These are phyloP conservation scores for Bungarus multicinctus DNA, from an alignment of 2,113 vertebrate species.

Conservation along the genomic window DNA sequence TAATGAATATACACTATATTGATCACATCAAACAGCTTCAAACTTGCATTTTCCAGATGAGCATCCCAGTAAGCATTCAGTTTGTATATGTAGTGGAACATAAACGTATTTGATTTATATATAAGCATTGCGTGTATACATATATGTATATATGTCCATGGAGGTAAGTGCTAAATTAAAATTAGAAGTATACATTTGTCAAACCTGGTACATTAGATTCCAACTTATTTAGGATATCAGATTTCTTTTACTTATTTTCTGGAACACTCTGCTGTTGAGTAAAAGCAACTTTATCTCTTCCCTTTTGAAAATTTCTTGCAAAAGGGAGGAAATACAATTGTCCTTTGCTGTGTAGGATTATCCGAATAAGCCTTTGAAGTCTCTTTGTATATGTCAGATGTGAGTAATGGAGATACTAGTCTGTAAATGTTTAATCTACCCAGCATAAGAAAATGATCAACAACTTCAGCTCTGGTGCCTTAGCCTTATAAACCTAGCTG, in stretches of 20 bases:
- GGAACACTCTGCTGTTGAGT: not conserved
- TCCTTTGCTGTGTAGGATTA: not conserved
- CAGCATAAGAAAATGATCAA: slow-evolving; percentile 15
- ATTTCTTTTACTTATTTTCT: not conserved
- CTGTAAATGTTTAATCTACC: not conserved
- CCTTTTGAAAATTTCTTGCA: not conserved
- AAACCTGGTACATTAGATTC: not conserved
- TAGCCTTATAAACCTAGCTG: not conserved
- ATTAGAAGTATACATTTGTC: not conserved
- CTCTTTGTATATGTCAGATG: not conserved
- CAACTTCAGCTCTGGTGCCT: not conserved
- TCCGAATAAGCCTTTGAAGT: not conserved
- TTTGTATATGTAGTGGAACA: not conserved
- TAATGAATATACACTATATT: not conserved
- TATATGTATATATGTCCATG: not conserved
- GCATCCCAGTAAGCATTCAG: not conserved
- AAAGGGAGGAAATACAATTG: not conserved
- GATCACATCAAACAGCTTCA: not conserved
- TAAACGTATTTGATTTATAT: not conserved
- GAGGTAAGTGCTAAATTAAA: not conserved
- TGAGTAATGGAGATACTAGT: not conserved
- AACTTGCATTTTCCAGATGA: not conserved
- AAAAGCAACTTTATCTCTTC: not conserved
- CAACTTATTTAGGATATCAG: not conserved
- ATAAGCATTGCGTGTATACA: not conserved